phyloP scores from a whole-genome alignment of 1,140 invertebrate genomes.

The Yoshiicerus persimilis region DNA sequence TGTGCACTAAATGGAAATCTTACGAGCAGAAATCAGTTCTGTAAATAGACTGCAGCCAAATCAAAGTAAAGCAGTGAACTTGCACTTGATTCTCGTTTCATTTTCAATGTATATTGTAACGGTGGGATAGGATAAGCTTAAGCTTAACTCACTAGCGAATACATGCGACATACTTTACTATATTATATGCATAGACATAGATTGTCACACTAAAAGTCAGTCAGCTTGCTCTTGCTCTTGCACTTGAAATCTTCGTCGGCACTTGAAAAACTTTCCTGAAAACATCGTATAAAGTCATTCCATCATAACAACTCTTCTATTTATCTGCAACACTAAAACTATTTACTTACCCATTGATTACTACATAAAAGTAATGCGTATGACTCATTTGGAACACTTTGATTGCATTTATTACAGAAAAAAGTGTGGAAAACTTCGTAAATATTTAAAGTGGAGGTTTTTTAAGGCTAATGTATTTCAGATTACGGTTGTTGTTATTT shows the following conservation, averaged over 20 bases:
- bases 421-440: too few species aligned
- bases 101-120: neutral
- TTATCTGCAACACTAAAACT: too few species aligned
- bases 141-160: neutral
- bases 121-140: neutral
- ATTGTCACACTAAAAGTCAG: neutral
- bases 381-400: too few species aligned
- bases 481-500: neutral
- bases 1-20: neutral
- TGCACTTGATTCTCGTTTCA: neutral
- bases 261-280: neutral
- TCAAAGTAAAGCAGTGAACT: neutral
- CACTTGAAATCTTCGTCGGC: neutral
- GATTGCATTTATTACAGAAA: too few species aligned
- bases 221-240: neutral
- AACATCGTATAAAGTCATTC: neutral
- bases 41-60: constrained; percentile 11
- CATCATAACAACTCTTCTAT: neutral
- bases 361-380: too few species aligned
- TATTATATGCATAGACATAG: neutral
- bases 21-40: constrained; percentile 1
- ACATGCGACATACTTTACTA: neutral
- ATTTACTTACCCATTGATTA: too few species aligned
- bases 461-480: too few species aligned
- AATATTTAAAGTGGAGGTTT: too few species aligned